Evolutionary conservation across 2,113 vertebrate species (phyloP).

Genomic region (Mormyrus iriodes): DNA sequence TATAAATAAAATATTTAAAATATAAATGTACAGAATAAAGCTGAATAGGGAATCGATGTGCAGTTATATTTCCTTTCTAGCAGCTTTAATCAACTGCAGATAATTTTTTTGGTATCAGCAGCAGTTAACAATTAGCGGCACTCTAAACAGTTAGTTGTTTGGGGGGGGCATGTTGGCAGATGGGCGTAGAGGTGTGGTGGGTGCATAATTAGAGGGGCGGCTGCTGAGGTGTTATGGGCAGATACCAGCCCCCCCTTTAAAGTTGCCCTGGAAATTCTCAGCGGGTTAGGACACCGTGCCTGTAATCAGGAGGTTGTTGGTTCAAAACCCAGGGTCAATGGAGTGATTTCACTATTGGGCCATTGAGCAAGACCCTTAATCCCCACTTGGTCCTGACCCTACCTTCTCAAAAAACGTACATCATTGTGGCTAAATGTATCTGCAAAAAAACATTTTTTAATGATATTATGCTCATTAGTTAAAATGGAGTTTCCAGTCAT

Average conservation of each 20-base stretch:
- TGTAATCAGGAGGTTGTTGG: neutral
- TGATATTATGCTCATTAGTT: neutral
- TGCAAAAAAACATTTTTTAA: neutral
- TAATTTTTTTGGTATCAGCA: neutral
- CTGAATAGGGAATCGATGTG: neutral
- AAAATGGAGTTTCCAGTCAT: slow-evolving; percentile 1
- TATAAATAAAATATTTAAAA: neutral
- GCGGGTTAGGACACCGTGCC: neutral
- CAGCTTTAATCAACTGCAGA: neutral
- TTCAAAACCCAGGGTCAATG: neutral
- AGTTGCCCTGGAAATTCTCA: neutral
- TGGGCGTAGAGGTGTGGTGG: neutral
- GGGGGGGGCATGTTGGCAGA: neutral
- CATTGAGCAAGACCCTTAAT: neutral
- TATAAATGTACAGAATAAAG: neutral
- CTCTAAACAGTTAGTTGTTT: neutral
- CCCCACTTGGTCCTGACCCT: neutral
- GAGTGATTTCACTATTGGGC: neutral
- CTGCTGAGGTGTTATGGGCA: neutral
- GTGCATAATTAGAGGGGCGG: slow-evolving; percentile 64
- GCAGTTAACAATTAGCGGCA: neutral
- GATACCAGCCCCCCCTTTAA: neutral
- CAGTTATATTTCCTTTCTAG: too few species aligned
- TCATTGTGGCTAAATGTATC: neutral
- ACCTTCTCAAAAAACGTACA: neutral